Evolutionary conservation across 2,797 vertebrate genomes (phyloP).

Genomic region (Pantherophis vulpinus): DNA sequence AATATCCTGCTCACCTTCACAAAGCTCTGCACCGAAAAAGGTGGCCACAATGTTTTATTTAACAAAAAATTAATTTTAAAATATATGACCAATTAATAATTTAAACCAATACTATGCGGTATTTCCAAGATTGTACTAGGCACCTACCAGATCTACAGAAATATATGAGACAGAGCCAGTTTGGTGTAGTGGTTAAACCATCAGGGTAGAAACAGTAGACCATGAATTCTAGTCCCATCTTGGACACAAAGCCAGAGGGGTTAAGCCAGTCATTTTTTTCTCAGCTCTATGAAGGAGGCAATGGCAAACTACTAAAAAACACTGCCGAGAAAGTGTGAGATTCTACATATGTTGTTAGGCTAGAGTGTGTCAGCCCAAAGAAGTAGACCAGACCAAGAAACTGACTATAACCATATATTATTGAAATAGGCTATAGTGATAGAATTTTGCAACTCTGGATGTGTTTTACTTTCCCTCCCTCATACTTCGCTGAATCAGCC

Average conservation of each 20-base stretch:
- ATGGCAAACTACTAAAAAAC: not conserved
- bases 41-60: slow-evolving; percentile 19
- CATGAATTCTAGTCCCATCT: not conserved
- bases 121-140: not conserved
- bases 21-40: not conserved
- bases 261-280: not conserved
- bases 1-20: not conserved
- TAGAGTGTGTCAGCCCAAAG: not conserved
- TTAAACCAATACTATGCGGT: slow-evolving; percentile 11
- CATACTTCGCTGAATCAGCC: not conserved
- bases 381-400: not conserved
- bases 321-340: not conserved
- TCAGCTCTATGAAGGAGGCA: not conserved
- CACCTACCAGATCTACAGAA: not conserved
- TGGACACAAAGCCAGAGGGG: not conserved
- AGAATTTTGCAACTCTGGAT: not conserved
- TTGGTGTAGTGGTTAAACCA: not conserved
- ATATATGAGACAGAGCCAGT: slow-evolving; percentile 15
- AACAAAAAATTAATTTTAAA: slow-evolving; percentile 35
- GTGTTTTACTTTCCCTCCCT: not conserved
- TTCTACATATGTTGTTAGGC: not conserved
- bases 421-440: not conserved
- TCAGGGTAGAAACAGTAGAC: not conserved
- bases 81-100: slow-evolving; percentile 30
- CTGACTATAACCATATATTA: not conserved